Evolutionary conservation across 2,113 vertebrate genomes (phyloP).

Genomic region (Eolophus roseicapilla): DNA sequence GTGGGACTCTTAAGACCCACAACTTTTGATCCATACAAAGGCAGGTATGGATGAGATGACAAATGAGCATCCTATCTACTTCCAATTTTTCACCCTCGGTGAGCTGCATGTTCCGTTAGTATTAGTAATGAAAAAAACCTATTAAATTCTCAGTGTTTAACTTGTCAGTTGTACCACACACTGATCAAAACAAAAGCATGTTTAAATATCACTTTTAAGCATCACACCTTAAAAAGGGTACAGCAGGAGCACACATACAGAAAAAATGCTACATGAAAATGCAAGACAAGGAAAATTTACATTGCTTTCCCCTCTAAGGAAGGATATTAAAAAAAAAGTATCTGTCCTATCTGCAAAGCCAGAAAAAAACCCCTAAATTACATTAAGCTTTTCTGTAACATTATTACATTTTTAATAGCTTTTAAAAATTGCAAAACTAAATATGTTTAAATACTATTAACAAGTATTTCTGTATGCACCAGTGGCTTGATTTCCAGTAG

Average conservation of each 20-base stretch:
- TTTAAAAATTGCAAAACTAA: conserved; percentile 1
- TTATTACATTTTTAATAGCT: conserved; percentile 26
- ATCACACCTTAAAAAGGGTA: neutral
- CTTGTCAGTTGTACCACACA: neutral
- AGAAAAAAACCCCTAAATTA: neutral
- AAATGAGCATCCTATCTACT: neutral
- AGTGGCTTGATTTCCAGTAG: conserved; percentile 14
- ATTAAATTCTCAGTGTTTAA: neutral
- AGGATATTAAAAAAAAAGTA: neutral
- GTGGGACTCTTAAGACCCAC: neutral
- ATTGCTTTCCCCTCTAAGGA: neutral
- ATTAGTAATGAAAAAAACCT: neutral
- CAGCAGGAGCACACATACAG: neutral
- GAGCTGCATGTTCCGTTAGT: neutral
- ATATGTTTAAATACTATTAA: conserved; percentile 40
- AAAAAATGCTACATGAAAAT: neutral
- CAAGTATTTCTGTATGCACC: conserved; percentile 39
- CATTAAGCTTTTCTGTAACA: conserved; percentile 13
- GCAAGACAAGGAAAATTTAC: neutral
- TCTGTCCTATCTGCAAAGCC: neutral
- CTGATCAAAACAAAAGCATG: neutral
- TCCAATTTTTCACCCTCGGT: neutral
- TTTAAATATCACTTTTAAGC: neutral
- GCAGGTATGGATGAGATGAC: neutral
- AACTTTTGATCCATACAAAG: neutral